Base-by-base conservation (phyloP, 2,113 vertebrate species). In the Nothocercus julius region DNA sequence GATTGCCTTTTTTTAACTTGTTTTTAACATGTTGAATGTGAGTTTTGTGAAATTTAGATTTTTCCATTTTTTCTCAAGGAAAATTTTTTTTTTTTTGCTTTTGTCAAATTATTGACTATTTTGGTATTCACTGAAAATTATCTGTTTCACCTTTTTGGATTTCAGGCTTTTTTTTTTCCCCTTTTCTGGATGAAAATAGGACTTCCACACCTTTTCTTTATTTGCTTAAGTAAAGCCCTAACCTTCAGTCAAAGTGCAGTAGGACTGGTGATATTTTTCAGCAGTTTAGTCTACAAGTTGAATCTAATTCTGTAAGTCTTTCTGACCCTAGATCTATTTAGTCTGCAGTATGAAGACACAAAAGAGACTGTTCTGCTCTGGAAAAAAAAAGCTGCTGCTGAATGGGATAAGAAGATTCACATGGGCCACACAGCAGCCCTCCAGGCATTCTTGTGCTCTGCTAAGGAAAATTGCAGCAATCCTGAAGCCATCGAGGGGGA, bases 351-450 rank as follows among this genome's bases (percentile, higher is more conserved):
- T 3, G 7, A 87, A 61, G 42, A 36, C 32, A 34, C 6, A 34
- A 45, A 74, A 62, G 11, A 78, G 22, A 44, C 3, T 30, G 3
- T n/a, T 69, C 53, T 34, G 47, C 17, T 44, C 27, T 9, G 25
- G 72, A 72, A 7, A 66, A 70, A 28, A 18, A 66, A 70, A 28
- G 16, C 5, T 72, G 4, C 27, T 59, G 12, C 58, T 89, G 38
- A 61, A 81, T 3, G 4, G 18, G 12, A 22, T 34, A 59, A 54
- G 4, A 40, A 28, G 7, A 59, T 45, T 36, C 11, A 2, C 4
- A 0, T 0, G 4, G 32, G 36, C 21, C 58, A 45, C 34, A 10
- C 4, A 70, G 17, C 30, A 18, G 21, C 12, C 47, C 40, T 47
- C 62, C 56, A 61, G 12, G 17, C 12, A 7, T 15, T 62, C 2